phyloP scores from a whole-genome alignment of 1,140 invertebrate species.

The Zophobas atratus region DNA sequence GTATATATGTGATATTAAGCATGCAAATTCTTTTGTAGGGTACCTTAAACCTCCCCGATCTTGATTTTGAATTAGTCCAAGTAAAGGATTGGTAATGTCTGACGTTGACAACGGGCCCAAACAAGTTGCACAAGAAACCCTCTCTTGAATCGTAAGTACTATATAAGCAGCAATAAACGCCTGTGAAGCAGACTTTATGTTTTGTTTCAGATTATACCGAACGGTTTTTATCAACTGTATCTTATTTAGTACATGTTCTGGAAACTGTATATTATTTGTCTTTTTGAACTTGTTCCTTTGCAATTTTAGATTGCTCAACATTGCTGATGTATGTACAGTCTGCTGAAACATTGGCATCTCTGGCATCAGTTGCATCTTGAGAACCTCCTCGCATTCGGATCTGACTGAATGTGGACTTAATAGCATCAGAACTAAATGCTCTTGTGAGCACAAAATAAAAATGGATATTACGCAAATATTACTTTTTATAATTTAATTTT shows the following conservation, averaged over 20 bases:
- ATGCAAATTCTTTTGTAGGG: not conserved
- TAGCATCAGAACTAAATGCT: not conserved
- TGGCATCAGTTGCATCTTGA: not conserved
- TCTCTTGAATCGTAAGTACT: not conserved
- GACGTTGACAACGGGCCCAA: not conserved
- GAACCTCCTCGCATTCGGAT: conserved; percentile 4
- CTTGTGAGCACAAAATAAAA: no score
- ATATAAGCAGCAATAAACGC: no score
- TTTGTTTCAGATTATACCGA: no score
- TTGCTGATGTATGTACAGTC: not conserved
- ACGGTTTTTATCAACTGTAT: no score
- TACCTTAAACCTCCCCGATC: not conserved
- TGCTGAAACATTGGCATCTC: not conserved
- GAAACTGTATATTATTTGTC: not conserved
- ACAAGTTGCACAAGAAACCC: not conserved
- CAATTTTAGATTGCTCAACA: not conserved
- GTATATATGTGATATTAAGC: not conserved
- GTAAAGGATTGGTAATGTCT: not conserved
- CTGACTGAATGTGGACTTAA: not conserved
- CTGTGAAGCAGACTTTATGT: no score
- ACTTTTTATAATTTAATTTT: no score
- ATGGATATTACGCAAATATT: no score
- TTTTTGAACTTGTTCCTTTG: no score
- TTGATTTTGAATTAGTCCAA: not conserved
- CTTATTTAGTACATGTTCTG: not conserved